Evolutionary conservation across 1,140 invertebrate genomes (phyloP), one percentile per base, ranked within the genome.

Genomic region (Dreissena rostriformis): DNA sequence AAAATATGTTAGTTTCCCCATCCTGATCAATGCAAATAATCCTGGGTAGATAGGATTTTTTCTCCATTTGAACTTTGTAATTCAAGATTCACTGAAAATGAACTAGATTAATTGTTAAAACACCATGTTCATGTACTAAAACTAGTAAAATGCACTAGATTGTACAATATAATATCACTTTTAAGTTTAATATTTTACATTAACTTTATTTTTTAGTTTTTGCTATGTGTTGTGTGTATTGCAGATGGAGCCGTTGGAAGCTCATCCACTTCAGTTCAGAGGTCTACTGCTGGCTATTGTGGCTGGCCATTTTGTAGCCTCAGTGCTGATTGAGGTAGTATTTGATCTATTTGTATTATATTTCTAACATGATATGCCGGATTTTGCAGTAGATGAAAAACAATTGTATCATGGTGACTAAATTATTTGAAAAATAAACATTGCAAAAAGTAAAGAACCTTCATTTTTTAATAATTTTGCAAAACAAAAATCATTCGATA

Each of bases 321-420:
- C 82, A 26, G 65, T 81, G 19, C n/a, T 82, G 7, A 14, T 87
- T 39, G 86, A 87, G 86, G 83, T 86, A 80, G 55, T 77, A 66
- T 55, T 76, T 57, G 4, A 15, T 26, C 6, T 8, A n/a, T 4
- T 39, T 19, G 24, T 19, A 7, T 22, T 11, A 26, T 39, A 57
- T 19, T 14, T 17, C 26, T 63, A 17, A n/a, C 10, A 17, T 65
- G 4, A 4, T 51, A n/a, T 6, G 55, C 15, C 28, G 14, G 22
- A 29, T 65, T 29, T 22, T 53, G n/a, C 61, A 14, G 0, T 26
- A 63, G 19, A 12, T 57, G 24, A 65, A 14, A 39, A 72, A 72
- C 17, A 1, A n/a, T 51, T 4, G 24, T 24, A 14, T 82, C 6
- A 49, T 52, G 17, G 6, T 49, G 5, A 52, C 17, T n/a, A n/a